Conservation (phyloP, 2,888 invertebrate genomes). For the Fissipunctia ypsillon region DNA sequence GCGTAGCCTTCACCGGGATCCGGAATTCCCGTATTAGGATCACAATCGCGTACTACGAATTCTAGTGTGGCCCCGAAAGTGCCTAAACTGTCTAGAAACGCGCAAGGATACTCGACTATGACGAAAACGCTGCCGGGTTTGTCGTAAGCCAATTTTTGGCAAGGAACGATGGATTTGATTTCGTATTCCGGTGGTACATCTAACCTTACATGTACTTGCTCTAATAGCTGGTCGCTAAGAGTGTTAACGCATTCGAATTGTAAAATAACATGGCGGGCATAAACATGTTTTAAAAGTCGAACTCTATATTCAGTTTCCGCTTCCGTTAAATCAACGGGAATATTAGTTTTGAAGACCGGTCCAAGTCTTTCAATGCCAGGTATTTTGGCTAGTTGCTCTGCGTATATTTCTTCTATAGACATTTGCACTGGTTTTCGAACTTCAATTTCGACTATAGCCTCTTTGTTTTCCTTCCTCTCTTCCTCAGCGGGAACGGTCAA, state of each 20-base stretch:
- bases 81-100: conserved; percentile 92
- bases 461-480: conserved; percentile 95
- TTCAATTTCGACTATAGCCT: conserved; percentile 92
- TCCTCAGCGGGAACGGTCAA: conserved; percentile 96
- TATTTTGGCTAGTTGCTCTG: conserved; percentile 94
- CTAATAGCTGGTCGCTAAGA: conserved; percentile 97
- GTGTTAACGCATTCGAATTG: conserved; percentile 99
- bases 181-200: conserved; percentile 96
- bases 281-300: conserved; percentile 97
- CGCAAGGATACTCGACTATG: conserved; percentile 92
- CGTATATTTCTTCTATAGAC: conserved; percentile 96
- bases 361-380: conserved; percentile 97
- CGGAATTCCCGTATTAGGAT: conserved; percentile 97
- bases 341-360: conserved; percentile 96
- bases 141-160: conserved; percentile 95
- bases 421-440: conserved; percentile 96
- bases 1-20: conserved; percentile 99
- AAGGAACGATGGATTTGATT: conserved; percentile 93
- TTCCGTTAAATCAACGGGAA: conserved; percentile 97
- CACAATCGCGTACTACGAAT: conserved; percentile 98
- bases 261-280: conserved; percentile 95
- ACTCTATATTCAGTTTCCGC: conserved; percentile 99
- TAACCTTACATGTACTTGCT: conserved; percentile 97
- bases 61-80: conserved; percentile 97
- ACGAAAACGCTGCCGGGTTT: conserved; percentile 96